Percentiles rank a stretch among this genome's conserved stretches.
phyloP scores from a whole-genome alignment of 2,113 vertebrate genomes.

The Galeopterus variegatus region DNA sequence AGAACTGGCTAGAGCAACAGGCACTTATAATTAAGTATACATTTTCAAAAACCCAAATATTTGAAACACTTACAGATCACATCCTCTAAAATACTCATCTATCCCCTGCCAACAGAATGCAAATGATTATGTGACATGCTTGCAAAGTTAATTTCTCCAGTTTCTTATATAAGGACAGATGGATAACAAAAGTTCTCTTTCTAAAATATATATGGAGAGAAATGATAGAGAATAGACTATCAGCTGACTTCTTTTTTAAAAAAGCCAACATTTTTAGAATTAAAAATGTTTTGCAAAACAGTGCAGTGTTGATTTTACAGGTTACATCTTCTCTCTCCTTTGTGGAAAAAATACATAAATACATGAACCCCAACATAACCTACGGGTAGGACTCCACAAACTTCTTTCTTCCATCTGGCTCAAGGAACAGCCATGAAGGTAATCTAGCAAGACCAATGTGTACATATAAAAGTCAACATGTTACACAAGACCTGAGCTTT shows the following conservation, averaged over 20 bases:
- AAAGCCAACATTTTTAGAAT: conserved; percentile 31
- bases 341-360: not conserved
- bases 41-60: conserved; percentile 80
- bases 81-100: conserved; percentile 80
- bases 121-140: conserved; percentile 75
- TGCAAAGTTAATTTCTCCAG: conserved; percentile 75
- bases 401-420: conserved; percentile 57
- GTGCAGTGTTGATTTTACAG: conserved; percentile 33
- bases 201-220: conserved; percentile 66
- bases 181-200: conserved; percentile 77
- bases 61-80: conserved; percentile 71
- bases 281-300: conserved; percentile 64
- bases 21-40: conserved; percentile 73
- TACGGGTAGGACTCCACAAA: conserved; percentile 32
- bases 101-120: conserved; percentile 73
- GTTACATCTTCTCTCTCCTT: conserved; percentile 10
- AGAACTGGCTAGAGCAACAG: conserved; percentile 70
- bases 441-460: conserved; percentile 70
- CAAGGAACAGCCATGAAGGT: conserved; percentile 66
- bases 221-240: conserved; percentile 52
- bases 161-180: conserved; percentile 75
- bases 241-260: conserved; percentile 33
- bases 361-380: conserved; percentile 13
- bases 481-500: conserved; percentile 76
- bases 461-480: conserved; percentile 83